Percentiles rank a stretch among this genome's conserved stretches.
These are phyloP conservation scores for Cottus gobio DNA, from an alignment of 2,113 vertebrate species.

Conservation along the genomic window DNA sequence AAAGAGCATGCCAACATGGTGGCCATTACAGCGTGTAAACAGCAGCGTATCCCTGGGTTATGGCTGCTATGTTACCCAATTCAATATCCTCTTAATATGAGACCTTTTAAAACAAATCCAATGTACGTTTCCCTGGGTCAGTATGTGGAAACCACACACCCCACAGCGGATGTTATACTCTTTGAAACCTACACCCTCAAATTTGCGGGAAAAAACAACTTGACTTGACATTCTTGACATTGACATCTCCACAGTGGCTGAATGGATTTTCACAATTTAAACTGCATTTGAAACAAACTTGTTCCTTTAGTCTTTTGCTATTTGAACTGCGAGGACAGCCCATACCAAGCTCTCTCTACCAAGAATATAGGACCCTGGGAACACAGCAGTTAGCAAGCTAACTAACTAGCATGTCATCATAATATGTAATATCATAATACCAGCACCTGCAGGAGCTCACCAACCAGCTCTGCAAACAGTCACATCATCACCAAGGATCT, in stretches of 20 bases:
- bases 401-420: not conserved
- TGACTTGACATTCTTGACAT: not conserved
- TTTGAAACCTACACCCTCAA: not conserved
- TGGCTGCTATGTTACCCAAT: not conserved
- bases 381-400: not conserved
- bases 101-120: too few relatives aligned
- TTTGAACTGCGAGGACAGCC: not conserved
- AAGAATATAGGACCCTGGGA: not conserved
- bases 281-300: not conserved
- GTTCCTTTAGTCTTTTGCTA: not conserved
- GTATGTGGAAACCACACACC: not conserved
- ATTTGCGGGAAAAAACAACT: not conserved
- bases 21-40: not conserved
- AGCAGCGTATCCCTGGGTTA: not conserved
- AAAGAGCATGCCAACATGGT: not conserved
- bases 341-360: too few relatives aligned
- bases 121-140: not conserved
- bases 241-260: not conserved
- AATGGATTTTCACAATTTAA: not conserved
- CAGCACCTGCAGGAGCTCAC: not conserved
- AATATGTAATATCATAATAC: too few relatives aligned
- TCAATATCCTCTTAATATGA: not conserved
- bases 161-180: not conserved
- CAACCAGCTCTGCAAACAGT: not conserved
- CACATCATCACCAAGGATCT: not conserved